These are phyloP conservation scores for Phoebastria nigripes DNA, from an alignment of 2,797 vertebrate genomes.

Conservation along the genomic window DNA sequence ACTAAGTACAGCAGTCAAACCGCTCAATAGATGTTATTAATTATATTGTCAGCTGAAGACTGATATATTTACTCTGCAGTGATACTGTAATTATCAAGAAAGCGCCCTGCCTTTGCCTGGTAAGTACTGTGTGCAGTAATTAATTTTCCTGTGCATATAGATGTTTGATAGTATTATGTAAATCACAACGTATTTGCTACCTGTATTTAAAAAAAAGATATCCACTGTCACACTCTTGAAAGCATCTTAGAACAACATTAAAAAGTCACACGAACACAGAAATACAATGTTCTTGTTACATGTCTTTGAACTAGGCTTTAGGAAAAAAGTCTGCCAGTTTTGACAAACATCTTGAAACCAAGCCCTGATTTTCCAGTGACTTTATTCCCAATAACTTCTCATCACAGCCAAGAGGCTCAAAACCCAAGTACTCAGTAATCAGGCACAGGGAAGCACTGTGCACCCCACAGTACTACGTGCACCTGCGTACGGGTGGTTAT, in stretches of 20 bases:
- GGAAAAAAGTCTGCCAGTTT: background rate
- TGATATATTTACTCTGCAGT: conserved; percentile 8
- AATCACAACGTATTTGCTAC: background rate
- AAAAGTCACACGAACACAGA: background rate
- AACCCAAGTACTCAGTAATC: accelerated
- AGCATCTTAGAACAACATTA: background rate
- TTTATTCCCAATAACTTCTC: background rate
- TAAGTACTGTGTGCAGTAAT: conserved; percentile 6
- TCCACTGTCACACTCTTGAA: background rate
- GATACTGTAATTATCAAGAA: conserved; percentile 23
- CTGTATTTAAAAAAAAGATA: background rate
- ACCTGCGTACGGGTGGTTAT: accelerated
- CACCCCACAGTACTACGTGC: accelerated
- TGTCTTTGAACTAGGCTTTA: background rate
- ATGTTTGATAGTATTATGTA: background rate
- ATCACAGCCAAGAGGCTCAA: background rate
- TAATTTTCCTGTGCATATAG: background rate
- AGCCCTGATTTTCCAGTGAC: background rate
- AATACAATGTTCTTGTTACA: background rate
- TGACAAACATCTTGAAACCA: background rate
- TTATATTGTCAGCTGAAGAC: background rate
- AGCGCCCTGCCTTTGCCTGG: conserved; percentile 2
- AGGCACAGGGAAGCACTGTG: too few species aligned
- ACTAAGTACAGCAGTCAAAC: background rate
- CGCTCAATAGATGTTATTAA: conserved; percentile 13